A percentile compares a stretch with the other conserved stretches of the same genome.
phyloP scores from a whole-genome alignment of 2,888 invertebrate genomes.

The Strigamia maritima region DNA sequence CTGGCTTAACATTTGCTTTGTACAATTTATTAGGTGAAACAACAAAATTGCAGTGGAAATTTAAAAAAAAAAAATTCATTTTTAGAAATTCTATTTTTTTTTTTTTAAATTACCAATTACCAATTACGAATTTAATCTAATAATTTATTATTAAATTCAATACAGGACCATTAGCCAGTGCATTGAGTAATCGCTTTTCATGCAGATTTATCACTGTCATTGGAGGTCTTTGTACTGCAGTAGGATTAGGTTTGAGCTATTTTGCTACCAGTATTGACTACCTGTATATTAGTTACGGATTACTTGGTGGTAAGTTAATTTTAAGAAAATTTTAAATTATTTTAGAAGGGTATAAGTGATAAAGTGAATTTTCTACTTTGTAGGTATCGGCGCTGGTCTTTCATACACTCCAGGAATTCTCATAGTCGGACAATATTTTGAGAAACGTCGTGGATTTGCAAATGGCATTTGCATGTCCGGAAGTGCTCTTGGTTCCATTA shows the following conservation, averaged over 20 bases:
- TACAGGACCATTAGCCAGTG: slow-evolving; percentile 77
- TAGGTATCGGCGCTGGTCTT: slow-evolving; percentile 77
- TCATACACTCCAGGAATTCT: slow-evolving; percentile 86
- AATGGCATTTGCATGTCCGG: slow-evolving; percentile 87
- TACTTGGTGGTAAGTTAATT: slow-evolving; percentile 45
- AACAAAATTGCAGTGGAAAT: no score
- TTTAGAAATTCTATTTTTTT: background rate
- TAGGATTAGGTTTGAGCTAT: slow-evolving; percentile 78
- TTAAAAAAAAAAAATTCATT: background rate
- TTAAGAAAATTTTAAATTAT: background rate
- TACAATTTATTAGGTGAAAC: slow-evolving; percentile 80
- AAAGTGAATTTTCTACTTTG: slow-evolving; percentile 67
- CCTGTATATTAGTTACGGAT: slow-evolving; percentile 69
- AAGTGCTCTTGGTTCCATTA: slow-evolving; percentile 79
- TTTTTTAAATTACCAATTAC: no score
- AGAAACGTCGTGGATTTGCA: slow-evolving; percentile 71
- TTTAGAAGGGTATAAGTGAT: slow-evolving; percentile 50
- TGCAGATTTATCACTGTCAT: slow-evolving; percentile 77
- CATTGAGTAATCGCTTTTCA: slow-evolving; percentile 77
- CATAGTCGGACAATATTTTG: slow-evolving; percentile 83
- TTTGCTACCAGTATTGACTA: slow-evolving; percentile 75
- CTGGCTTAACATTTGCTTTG: slow-evolving; percentile 81
- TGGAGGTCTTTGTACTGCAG: slow-evolving; percentile 75
- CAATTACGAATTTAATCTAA: background rate
- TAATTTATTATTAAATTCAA: background rate